phyloP scores from a whole-genome alignment of 2,888 invertebrate species.

The Calliphora vomitoria region DNA sequence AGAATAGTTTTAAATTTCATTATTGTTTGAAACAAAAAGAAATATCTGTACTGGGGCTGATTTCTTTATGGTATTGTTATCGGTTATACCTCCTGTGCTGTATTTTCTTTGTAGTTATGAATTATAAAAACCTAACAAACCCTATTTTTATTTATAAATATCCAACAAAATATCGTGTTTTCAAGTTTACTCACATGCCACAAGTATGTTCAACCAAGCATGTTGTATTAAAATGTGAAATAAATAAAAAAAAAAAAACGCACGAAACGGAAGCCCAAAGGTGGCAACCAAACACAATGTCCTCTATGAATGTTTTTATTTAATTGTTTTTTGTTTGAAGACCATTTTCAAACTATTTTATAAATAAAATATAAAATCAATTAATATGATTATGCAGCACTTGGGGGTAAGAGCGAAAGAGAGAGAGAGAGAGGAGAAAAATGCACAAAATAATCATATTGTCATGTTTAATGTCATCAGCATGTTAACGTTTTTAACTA shows the following conservation, averaged over 20 bases:
- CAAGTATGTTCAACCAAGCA: conserved; percentile 34
- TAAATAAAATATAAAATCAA: conserved; percentile 52
- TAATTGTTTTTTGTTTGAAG: conserved; percentile 33
- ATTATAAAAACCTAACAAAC: conserved; percentile 23
- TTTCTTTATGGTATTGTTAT: not conserved
- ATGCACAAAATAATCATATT: conserved; percentile 45
- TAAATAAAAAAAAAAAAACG: not conserved
- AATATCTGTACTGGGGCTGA: not conserved
- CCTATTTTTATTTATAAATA: conserved; percentile 28
- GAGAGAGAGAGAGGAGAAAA: not conserved
- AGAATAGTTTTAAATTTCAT: no score
- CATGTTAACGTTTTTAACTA: conserved; percentile 68
- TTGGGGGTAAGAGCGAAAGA: not conserved
- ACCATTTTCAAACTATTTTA: conserved; percentile 8
- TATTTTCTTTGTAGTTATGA: conserved; percentile 24
- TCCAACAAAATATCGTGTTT: not conserved
- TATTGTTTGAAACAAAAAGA: no score
- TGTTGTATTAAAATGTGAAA: conserved; percentile 18
- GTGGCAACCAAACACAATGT: conserved; percentile 48
- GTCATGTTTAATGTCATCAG: conserved; percentile 71
- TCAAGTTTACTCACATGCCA: conserved; percentile 50
- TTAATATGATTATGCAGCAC: conserved; percentile 40
- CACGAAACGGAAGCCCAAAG: conserved; percentile 46
- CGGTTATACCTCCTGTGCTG: not conserved
- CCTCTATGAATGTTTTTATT: conserved; percentile 33